Base-by-base conservation (phyloP, 2,797 vertebrate genomes). In the Sebastes taczanowskii region DNA sequence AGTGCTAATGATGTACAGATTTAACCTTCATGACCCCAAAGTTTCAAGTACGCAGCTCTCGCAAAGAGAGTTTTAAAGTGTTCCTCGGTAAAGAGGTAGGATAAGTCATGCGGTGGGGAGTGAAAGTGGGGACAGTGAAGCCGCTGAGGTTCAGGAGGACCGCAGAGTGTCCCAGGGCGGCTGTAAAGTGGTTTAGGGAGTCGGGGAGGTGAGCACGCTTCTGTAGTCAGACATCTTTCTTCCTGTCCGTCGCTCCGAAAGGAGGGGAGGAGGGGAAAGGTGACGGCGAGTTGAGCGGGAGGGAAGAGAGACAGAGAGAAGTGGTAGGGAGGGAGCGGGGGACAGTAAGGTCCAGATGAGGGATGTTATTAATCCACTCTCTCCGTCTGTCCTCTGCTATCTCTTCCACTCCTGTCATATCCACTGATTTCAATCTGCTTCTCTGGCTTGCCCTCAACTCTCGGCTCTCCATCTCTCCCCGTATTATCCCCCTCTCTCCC, bases 301-400 rank as follows among this genome's bases (percentile, higher is more conserved):
- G 35, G 14, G 55, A 58, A 46, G 72, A 14, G 23, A 71, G 22
- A 18, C 53, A 38, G 71, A 72, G 20, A 35, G 63, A 32, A 60
- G 78, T 23, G 34, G 29, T 3, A 2, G 23, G 32, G 60, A n/a
- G 22, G 13, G n/a, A 38, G 22, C 0, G 20, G 42, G 46, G 61
- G 71, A 32, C 46, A 55, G 62, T n/a, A 20, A 62, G 77, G 80
- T 85, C 78, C 80, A 88, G 75, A 89, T 82, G 80, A 80, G 63
- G 81, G 78, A 81, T 82, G 85, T 89, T 89, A 91, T 93, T 89
- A 88, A 91, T 91, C 88, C 78, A 52, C 80, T 89, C 82, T 81
- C 72, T 81, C 64, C 25, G 16, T 82, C 83, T 84, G 79, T 87
- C 82, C 79, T 77, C 85, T 72, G 78, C 81, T 77, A 85, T 87